Base-by-base conservation (phyloP, 2,113 vertebrate genomes). In the Apodemus speciosus region DNA sequence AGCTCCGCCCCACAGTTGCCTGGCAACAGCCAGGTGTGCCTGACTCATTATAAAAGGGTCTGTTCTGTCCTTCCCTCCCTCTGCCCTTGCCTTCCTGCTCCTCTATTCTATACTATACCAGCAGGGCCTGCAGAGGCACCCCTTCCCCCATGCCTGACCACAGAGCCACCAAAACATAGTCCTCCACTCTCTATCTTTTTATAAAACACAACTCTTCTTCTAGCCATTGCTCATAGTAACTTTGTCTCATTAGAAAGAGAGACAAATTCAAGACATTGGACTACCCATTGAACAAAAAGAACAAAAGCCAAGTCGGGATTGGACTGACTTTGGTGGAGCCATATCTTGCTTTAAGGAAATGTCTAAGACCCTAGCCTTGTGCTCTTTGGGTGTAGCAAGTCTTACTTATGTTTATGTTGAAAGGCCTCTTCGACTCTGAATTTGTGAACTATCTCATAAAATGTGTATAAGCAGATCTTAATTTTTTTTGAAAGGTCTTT, bases 191-290 rank as follows among this genome's bases (percentile, higher is more conserved):
- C 14, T 53, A 53, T 53, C 11, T 53, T 53, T 53, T 53, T 53
- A 53, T 53, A 53, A 53, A 15, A 53, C 51, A 53, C 51, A 51
- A 51, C 35, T 60, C 66, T 69, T 15, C 6, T 86, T 3, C 58
- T 81, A 40, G 11, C 18, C 21, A 27, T 58, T 27, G 35, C 16
- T 85, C 49, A 53, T 3, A 35, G 7, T n/a, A 11, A 35, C 71
- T 89, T 85, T 95, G 3, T 2, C 20, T 83, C n/a, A 58, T 80
- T 72, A 73, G 30, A 91, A 94, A 85, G 72, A 68, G 49, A 80
- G 32, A 72, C 64, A 69, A 88, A 68, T 92, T 86, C 30, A 75
- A 85, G 49, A 2, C 73, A 60, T 66, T 89, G 21, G 30, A 38
- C 43, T 95, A n/a, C 23, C 18, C 27, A 46, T 6, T 66, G 32